Evolutionary conservation across 2,113 vertebrate species (phyloP).

Genomic region (Pygoscelis antarcticus): DNA sequence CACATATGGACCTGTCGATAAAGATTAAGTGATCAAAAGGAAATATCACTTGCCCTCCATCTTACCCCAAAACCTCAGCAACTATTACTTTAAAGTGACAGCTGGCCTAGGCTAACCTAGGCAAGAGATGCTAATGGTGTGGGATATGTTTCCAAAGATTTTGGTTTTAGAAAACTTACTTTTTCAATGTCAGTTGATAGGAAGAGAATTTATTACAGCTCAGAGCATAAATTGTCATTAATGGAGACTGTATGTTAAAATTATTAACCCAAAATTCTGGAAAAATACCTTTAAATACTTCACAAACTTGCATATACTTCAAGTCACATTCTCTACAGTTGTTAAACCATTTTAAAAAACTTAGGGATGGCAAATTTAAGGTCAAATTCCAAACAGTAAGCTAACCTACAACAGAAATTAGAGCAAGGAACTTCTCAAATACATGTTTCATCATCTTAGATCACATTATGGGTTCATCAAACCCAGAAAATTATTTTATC

Average conservation of each 20-base stretch:
- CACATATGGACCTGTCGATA: neutral
- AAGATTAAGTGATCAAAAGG: neutral
- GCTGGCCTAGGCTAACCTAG: neutral
- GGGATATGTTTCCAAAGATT: neutral
- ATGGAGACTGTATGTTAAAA: neutral
- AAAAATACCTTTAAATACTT: neutral
- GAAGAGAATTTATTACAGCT: neutral
- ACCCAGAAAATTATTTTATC: neutral
- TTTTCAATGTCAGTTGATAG: neutral
- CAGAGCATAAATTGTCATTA: neutral
- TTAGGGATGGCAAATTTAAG: neutral
- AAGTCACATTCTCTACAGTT: neutral
- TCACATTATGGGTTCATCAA: neutral
- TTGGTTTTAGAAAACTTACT: neutral
- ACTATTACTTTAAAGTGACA: neutral
- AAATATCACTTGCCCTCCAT: neutral
- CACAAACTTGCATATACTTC: neutral
- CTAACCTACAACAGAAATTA: neutral
- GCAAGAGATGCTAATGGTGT: accelerated
- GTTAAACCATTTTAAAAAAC: neutral
- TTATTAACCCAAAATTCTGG: neutral
- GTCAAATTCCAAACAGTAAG: neutral
- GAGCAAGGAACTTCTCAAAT: neutral
- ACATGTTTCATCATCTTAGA: neutral
- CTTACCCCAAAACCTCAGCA: neutral